Evolutionary conservation across 2,888 invertebrate species (phyloP), one percentile per base, ranked within the genome.

Genomic region (Anthophora plumipes): DNA sequence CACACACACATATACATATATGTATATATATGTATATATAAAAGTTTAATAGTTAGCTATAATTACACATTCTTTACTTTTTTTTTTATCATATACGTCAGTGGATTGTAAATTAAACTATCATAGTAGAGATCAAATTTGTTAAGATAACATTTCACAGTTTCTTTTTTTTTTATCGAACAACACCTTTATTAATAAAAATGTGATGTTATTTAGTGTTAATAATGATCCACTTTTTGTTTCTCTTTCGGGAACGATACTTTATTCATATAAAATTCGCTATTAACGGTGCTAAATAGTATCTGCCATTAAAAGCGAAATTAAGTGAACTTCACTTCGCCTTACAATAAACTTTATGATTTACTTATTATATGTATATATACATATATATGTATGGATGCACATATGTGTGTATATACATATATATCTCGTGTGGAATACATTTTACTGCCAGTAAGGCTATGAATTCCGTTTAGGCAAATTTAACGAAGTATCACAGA

Each of bases 401-500:
- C n/a, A n/a, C n/a, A n/a, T n/a, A n/a, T n/a, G n/a, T n/a, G n/a
- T 50, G 37, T 50, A 20, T 63, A 64, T 54, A 25, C n/a, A 31
- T 41, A 11, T 48, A 68, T 68, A 25, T 54, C 70, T 54, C 31
- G 22, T 59, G 55, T 71, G 70, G 70, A 83, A 79, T 70, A 77
- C 31, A 63, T 70, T n/a, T 74, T 52, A 46, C 52, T 46, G 61
- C 22, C 60, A 52, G 52, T 31, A 76, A 71, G 61, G 57, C 69
- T 61, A 71, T 46, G 69, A 67, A 68, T 80, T 72, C 43, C 69
- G 31, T 66, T 73, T 73, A 74, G 73, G 80, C 63, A 60, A 75
- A 82, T 77, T 81, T 78, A 77, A 77, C 31, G 64, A 64, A 74
- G 43, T 71, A 84, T 82, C 82, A 84, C 82, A 85, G 79, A 85